Base-by-base conservation (phyloP, 2,113 vertebrate species). In the Sturnira hondurensis region DNA sequence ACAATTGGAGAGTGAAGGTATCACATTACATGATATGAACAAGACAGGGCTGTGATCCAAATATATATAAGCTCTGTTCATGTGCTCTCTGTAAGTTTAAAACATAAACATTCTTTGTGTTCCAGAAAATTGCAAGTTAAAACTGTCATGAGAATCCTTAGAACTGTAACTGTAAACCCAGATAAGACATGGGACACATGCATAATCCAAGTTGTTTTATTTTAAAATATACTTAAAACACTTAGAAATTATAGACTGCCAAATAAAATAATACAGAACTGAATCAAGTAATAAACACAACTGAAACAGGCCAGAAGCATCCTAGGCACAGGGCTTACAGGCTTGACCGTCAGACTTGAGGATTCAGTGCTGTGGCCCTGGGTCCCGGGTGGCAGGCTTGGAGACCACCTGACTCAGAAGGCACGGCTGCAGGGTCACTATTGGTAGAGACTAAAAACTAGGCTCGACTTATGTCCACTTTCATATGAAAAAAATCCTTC, bases 111-210 rank as follows among this genome's bases (percentile, higher is more conserved):
- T 31, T 93, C 15, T 73, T 76, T 70, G n/a, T 56, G 45, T 54
- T 80, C 45, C 22, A 76, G 45, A 96, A 92, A 91, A 76, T 4
- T 43, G 4, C 70, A 87, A 68, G 38, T 80, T 87, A 91, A 91
- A 95, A 68, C 52, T 54, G 43, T 95, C 58, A 63, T 31, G 58
- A 68, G 16, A 94, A 93, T 31, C 50, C 90, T 93, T 91, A 70
- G 36, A 94, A 89, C 38, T 84, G 4, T 54, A 31, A 81, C 70
- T 74, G 4, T 28, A 97, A 73, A 95, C 83, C 43, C 77, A 88
- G 33, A 5, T 67, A 80, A 94, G 54, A 68, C 31, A 91, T 22
- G 14, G 6, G 28, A 92, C 31, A 54, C 33, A 80, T 4, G 20
- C 10, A 78, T 94, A 95, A 94, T 41, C 19, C 67, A 91, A 84